A percentile compares a stretch with the other conserved stretches of the same genome.
phyloP scores from a whole-genome alignment of 2,797 vertebrate species.

The Pipistrellus nathusii region DNA sequence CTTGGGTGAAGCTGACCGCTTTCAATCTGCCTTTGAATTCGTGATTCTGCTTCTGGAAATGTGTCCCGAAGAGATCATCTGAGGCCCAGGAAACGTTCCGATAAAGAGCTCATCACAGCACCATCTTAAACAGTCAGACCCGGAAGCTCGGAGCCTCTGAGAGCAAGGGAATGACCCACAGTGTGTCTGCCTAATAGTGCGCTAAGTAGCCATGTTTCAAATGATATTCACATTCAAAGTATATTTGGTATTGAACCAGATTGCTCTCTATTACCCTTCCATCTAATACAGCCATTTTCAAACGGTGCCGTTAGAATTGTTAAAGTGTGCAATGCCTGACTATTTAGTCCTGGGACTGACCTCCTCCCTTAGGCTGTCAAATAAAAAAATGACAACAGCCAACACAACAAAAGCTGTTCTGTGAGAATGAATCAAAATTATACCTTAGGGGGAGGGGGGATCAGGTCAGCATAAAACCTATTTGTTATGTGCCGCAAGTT shows the following conservation, averaged over 20 bases:
- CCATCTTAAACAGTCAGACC: neutral
- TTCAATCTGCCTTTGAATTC: conserved; percentile 13
- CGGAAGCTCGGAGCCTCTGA: neutral
- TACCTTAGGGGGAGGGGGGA: neutral
- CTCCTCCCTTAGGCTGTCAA: neutral
- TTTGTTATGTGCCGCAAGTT: neutral
- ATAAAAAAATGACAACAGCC: neutral
- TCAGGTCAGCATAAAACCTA: neutral
- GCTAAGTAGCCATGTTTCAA: neutral
- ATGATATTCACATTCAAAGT: neutral
- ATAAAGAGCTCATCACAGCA: neutral
- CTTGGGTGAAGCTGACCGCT: neutral
- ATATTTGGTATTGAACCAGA: neutral
- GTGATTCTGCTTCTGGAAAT: neutral
- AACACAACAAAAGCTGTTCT: neutral
- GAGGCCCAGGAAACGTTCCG: neutral
- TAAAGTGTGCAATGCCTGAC: neutral
- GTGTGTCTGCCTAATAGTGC: neutral
- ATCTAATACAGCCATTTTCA: neutral
- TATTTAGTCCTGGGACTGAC: neutral
- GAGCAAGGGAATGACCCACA: neutral
- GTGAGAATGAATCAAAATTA: neutral
- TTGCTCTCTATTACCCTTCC: neutral
- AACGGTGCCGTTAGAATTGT: neutral
- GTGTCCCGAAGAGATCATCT: neutral